These are phyloP conservation scores for Calcarius ornatus DNA, from an alignment of 2,113 vertebrate genomes.

Conservation along the genomic window DNA sequence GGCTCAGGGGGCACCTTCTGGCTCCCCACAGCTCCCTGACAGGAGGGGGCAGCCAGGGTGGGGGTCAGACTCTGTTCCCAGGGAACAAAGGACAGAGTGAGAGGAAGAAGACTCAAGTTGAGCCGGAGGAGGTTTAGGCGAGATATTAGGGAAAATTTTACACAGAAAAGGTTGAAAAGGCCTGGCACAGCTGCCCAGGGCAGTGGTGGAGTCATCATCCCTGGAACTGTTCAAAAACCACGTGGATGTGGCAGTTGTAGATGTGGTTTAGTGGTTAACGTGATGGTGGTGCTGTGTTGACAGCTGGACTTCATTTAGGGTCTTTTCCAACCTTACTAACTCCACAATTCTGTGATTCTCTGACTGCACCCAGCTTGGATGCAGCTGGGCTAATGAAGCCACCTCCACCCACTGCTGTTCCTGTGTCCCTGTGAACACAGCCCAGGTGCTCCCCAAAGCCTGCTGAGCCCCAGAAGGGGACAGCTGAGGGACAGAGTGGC, in stretches of 20 bases:
- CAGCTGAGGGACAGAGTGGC: neutral
- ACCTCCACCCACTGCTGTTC: neutral
- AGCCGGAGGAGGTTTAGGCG: neutral
- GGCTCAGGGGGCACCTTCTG: neutral
- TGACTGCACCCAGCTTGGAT: neutral
- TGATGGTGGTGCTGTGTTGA: neutral
- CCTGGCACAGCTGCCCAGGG: neutral
- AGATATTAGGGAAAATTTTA: neutral
- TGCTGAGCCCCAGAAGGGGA: neutral
- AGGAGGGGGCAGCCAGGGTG: accelerated
- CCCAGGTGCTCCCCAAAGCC: neutral
- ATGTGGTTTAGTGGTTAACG: neutral
- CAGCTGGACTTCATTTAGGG: neutral
- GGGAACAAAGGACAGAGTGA: neutral
- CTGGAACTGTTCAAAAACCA: neutral
- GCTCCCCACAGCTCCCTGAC: neutral
- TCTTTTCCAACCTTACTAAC: neutral
- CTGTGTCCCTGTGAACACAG: neutral
- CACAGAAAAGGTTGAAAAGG: neutral
- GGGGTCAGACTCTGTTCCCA: neutral
- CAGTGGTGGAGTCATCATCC: neutral
- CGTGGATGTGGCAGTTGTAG: neutral
- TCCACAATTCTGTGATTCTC: neutral
- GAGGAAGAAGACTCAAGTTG: accelerated
- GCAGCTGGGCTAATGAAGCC: neutral